phyloP scores from a whole-genome alignment of 92 coral and sea anemone genomes.

The Muricea muricata region DNA sequence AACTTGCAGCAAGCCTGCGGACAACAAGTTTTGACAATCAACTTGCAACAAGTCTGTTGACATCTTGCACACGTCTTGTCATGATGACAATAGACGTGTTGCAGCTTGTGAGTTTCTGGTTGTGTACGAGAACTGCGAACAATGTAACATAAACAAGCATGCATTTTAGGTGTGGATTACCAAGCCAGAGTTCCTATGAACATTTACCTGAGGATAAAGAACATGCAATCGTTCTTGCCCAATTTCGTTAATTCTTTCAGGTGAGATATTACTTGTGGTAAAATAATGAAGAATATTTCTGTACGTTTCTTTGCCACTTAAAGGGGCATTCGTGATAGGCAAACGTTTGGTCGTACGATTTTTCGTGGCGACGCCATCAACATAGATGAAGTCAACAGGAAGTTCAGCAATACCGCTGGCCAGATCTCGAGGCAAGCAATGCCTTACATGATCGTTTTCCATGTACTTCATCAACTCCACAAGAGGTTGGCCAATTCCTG shows the following conservation, averaged over 20 bases:
- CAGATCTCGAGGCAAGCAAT: conserved; percentile 80
- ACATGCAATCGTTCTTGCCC: conserved; percentile 71
- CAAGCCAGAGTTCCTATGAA: too few species aligned
- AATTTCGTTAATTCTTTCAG: conserved; percentile 77
- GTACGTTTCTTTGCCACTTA: conserved; percentile 79
- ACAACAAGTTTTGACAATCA: too few species aligned
- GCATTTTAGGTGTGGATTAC: too few species aligned
- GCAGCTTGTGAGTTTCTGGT: too few species aligned
- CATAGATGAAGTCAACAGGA: conserved; percentile 79
- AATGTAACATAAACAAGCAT: too few species aligned
- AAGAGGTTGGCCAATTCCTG: conserved; percentile 83
- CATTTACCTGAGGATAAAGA: conserved; percentile 80
- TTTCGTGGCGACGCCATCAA: conserved; percentile 66
- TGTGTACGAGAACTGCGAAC: too few species aligned
- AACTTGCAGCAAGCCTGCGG: too few species aligned
- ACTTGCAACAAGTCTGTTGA: too few species aligned
- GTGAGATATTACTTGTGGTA: conserved; percentile 80
- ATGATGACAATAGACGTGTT: too few species aligned
- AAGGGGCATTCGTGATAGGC: conserved; percentile 68
- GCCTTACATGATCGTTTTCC: conserved; percentile 67
- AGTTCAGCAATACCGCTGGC: conserved; percentile 84
- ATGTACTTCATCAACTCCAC: conserved; percentile 73
- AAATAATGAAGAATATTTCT: conserved; percentile 73
- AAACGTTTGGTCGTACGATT: conserved; percentile 66
- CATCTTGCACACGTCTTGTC: too few species aligned